Evolutionary conservation across 1,140 invertebrate species (phyloP).

Genomic region (Zaprionus ghesquierei): DNA sequence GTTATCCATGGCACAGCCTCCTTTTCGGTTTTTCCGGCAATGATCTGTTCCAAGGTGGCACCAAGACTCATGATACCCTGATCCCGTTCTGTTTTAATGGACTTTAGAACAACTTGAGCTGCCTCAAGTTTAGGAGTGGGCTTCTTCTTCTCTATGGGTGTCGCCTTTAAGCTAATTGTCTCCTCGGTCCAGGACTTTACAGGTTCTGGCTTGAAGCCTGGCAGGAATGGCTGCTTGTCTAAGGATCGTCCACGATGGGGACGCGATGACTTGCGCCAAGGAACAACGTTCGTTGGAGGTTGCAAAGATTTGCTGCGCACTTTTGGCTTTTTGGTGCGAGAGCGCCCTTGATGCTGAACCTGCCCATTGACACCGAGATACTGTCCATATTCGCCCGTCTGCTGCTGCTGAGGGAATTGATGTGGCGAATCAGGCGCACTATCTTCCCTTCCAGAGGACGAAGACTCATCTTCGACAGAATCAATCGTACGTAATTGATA

Average conservation of each 20-base stretch:
- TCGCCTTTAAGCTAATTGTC: constrained; percentile 84
- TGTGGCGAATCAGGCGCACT: constrained; percentile 73
- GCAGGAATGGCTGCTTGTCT: constrained; percentile 70
- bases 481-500: constrained; percentile 80
- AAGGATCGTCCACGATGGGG: constrained; percentile 76
- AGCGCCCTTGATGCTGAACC: constrained; percentile 67
- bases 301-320: constrained; percentile 74
- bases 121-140: constrained; percentile 79
- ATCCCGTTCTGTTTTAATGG: constrained; percentile 76
- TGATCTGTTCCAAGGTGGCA: constrained; percentile 73
- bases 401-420: constrained; percentile 47
- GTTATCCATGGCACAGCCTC: constrained; percentile 81
- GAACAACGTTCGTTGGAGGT: constrained; percentile 72
- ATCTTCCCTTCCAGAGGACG: constrained; percentile 78
- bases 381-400: constrained; percentile 66
- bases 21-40: constrained; percentile 72
- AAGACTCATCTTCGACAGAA: constrained; percentile 81
- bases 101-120: constrained; percentile 78
- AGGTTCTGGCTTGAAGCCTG: constrained; percentile 76
- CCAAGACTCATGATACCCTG: constrained; percentile 76
- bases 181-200: constrained; percentile 85
- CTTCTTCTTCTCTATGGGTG: constrained; percentile 79
- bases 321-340: constrained; percentile 69
- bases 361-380: constrained; percentile 69
- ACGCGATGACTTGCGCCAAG: constrained; percentile 76